Evolutionary conservation across 2,797 vertebrate genomes (phyloP).

Genomic region (Loriculus beryllinus): DNA sequence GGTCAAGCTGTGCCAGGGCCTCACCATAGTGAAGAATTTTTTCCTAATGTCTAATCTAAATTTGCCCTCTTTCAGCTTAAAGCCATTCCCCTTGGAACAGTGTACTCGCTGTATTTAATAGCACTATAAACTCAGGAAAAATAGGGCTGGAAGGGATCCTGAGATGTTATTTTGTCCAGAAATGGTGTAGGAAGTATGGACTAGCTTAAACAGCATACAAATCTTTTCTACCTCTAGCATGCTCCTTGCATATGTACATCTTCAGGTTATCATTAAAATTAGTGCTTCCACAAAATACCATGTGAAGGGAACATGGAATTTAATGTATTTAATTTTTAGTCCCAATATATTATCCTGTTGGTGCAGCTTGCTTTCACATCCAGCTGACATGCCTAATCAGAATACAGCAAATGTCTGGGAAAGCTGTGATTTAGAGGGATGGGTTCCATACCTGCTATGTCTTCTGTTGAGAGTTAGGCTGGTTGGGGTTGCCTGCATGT

Average conservation of each 20-base stretch:
- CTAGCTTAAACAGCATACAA: background rate
- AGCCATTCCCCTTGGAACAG: background rate
- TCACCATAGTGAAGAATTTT: background rate
- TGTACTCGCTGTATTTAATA: background rate
- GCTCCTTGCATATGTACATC: background rate
- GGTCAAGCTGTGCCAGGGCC: background rate
- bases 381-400: background rate
- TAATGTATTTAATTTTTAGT: background rate
- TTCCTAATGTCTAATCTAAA: background rate
- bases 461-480: background rate
- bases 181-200: background rate
- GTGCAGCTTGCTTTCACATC: background rate
- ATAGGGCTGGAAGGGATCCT: background rate
- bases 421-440: background rate
- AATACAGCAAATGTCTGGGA: background rate
- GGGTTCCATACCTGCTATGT: background rate
- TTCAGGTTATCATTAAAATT: background rate
- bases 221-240: background rate
- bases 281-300: background rate
- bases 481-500: rapidly evolving
- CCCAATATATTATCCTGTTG: background rate
- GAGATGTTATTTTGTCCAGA: background rate
- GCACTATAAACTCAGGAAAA: background rate
- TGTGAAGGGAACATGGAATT: background rate
- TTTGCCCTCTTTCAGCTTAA: background rate